Evolutionary conservation across 2,113 vertebrate species (phyloP).

Genomic region (Corydoras maculifer): DNA sequence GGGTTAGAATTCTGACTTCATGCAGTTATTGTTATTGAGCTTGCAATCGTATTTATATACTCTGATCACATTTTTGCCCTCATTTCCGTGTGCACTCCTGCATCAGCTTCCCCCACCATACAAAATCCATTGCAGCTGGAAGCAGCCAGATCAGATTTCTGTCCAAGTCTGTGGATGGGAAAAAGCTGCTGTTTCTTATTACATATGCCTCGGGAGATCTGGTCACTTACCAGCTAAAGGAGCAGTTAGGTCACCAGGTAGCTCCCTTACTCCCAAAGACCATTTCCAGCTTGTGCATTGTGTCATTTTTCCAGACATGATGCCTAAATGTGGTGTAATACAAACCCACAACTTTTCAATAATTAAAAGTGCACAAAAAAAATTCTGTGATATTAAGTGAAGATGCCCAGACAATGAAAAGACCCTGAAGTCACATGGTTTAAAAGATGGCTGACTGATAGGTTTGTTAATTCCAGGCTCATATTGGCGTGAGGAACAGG

Average conservation of each 20-base stretch:
- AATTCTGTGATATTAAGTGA: neutral
- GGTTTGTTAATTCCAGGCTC: neutral
- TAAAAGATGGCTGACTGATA: conserved; percentile 6
- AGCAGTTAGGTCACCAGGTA: conserved; percentile 36
- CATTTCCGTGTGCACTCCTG: conserved; percentile 18
- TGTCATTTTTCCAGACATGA: conserved; percentile 5
- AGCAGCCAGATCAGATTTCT: conserved; percentile 28
- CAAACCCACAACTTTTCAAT: neutral
- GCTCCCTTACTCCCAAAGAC: conserved; percentile 14
- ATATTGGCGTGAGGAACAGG: conserved; percentile 21
- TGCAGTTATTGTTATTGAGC: neutral
- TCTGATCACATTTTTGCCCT: conserved; percentile 19
- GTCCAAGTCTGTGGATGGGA: conserved; percentile 17
- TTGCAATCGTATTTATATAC: neutral
- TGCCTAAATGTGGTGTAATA: too few relatives aligned
- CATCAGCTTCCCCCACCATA: conserved; percentile 21
- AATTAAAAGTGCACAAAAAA: neutral
- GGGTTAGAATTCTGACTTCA: neutral
- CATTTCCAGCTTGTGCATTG: neutral
- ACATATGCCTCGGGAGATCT: conserved; percentile 31
- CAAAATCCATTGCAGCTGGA: conserved; percentile 33
- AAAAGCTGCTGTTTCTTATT: conserved; percentile 38
- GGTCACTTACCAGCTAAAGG: conserved; percentile 29
- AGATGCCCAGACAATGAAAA: neutral
- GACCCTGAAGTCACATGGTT: neutral